phyloP scores from a whole-genome alignment of 2,888 invertebrate genomes.

The Xanthostigma xanthostigma region DNA sequence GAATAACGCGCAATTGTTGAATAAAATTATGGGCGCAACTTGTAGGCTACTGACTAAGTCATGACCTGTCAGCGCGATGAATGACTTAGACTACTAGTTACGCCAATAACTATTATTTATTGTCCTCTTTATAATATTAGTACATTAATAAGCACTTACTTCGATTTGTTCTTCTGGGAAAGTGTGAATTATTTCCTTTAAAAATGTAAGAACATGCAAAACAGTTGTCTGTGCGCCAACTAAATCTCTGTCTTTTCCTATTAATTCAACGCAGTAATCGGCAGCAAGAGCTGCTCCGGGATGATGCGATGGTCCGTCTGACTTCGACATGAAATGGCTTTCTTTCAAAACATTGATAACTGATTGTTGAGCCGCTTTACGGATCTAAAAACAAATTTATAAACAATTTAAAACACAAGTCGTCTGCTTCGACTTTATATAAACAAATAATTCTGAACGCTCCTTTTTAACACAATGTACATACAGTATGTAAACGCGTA shows the following conservation, averaged over 20 bases:
- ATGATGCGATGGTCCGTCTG: conserved; percentile 30
- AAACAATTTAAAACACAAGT: conserved; percentile 1
- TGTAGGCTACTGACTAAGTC: too few relatives aligned
- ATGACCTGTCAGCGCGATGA: too few relatives aligned
- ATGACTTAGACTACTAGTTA: too few relatives aligned
- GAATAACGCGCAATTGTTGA: too few relatives aligned
- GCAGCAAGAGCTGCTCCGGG: conserved; percentile 38
- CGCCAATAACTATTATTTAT: too few relatives aligned
- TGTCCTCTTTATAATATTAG: too few relatives aligned
- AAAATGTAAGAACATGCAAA: conserved; percentile 57
- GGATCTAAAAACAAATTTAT: conserved; percentile 36
- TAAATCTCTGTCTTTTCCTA: conserved; percentile 38
- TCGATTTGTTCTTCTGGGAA: conserved; percentile 67
- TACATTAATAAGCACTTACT: conserved; percentile 24
- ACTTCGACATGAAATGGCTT: conserved; percentile 43
- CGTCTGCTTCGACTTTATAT: too few relatives aligned
- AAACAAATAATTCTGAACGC: too few relatives aligned
- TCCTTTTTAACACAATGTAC: too few relatives aligned
- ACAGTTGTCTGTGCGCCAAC: conserved; percentile 48
- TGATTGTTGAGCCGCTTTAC: conserved; percentile 77
- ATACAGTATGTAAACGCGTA: too few relatives aligned
- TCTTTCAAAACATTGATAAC: conserved; percentile 57
- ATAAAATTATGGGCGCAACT: too few relatives aligned
- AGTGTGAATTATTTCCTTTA: conserved; percentile 56
- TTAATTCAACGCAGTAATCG: conserved; percentile 58